Percentiles rank a stretch among this genome's conserved stretches.
phyloP scores from a whole-genome alignment of 2,113 vertebrate genomes.

The Cinclus mexicanus region DNA sequence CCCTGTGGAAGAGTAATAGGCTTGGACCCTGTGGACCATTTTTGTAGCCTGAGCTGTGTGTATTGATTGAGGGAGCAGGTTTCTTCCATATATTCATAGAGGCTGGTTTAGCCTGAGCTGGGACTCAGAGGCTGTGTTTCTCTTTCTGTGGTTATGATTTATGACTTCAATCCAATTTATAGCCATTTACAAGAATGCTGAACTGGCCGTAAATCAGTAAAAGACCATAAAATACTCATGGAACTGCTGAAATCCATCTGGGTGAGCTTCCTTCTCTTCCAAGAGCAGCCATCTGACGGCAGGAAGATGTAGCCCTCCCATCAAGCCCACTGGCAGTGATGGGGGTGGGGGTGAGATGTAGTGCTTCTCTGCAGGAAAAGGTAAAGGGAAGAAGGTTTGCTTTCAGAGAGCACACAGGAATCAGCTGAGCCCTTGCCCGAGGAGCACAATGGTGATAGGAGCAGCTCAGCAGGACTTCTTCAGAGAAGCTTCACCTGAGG shows the following conservation, averaged over 20 bases:
- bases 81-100: slow-evolving; percentile 73
- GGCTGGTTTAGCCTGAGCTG: slow-evolving; percentile 71
- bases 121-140: slow-evolving; percentile 61
- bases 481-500: neutral
- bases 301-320: slow-evolving; percentile 26
- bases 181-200: slow-evolving; percentile 83
- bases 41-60: slow-evolving; percentile 3
- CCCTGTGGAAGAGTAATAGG: neutral
- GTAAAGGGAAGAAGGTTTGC: neutral
- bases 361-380: neutral
- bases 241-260: slow-evolving; percentile 78
- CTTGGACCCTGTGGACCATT: neutral
- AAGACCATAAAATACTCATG: slow-evolving; percentile 82
- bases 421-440: neutral
- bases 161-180: slow-evolving; percentile 84
- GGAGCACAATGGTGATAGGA: neutral
- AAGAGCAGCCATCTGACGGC: slow-evolving; percentile 66
- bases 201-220: slow-evolving; percentile 82
- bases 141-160: slow-evolving; percentile 78
- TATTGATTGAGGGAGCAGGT: slow-evolving; percentile 64
- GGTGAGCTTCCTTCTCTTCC: slow-evolving; percentile 69
- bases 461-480: neutral
- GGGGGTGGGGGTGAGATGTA: neutral
- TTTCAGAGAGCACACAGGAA: neutral
- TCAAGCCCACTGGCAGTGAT: neutral